phyloP scores from a whole-genome alignment of 1,140 invertebrate genomes.

The Drosophila ogumai region DNA sequence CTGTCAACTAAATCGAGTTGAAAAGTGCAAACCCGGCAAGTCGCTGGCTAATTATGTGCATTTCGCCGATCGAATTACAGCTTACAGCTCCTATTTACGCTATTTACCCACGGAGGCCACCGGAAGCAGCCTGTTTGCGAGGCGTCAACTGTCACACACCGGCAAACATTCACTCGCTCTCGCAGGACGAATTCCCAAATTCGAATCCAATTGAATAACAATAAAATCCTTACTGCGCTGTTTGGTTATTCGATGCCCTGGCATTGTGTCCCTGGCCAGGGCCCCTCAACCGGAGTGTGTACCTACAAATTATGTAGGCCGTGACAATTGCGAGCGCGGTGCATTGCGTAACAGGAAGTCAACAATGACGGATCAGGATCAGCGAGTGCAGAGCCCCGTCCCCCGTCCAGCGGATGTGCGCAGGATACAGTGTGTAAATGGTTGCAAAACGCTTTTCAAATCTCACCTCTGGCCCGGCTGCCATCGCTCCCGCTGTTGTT shows the following conservation, averaged over 20 bases:
- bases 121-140: conserved; percentile 71
- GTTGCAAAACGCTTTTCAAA: conserved; percentile 80
- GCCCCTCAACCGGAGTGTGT: conserved; percentile 46
- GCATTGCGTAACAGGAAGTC: conserved; percentile 72
- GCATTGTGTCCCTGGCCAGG: conserved; percentile 46
- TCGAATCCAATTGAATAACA: conserved; percentile 84
- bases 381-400: conserved; percentile 16
- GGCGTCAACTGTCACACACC: conserved; percentile 81
- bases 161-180: conserved; percentile 25
- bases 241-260: conserved; percentile 73
- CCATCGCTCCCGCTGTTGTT: conserved; percentile 32
- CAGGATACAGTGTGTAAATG: conserved; percentile 80
- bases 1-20: conserved; percentile 38
- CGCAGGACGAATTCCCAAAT: conserved; percentile 46
- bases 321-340: conserved; percentile 23
- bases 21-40: conserved; percentile 63
- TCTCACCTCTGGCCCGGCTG: conserved; percentile 29
- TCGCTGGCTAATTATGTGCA: conserved; percentile 69
- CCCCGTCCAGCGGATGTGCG: conserved; percentile 55
- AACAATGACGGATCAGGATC: conserved; percentile 56
- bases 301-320: conserved; percentile 80
- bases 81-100: conserved; percentile 53
- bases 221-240: conserved; percentile 73
- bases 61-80: conserved; percentile 62
- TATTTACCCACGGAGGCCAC: conserved; percentile 30